Base-by-base conservation (phyloP, 35 echinoderm and acorn worm genomes). In the Acanthaster planci region DNA sequence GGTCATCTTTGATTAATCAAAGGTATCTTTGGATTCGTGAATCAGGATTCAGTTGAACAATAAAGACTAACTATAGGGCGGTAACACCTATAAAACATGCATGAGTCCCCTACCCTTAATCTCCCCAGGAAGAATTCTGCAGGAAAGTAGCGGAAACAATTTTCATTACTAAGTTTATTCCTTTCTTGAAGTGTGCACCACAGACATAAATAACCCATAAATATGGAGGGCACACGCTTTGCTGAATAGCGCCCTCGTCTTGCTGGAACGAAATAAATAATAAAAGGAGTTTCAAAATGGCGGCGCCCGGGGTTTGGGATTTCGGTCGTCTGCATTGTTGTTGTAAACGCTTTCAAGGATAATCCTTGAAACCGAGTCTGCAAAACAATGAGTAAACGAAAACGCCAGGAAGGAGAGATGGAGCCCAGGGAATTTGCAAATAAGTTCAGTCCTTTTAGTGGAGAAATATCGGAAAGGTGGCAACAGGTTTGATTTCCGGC, bases 321-420 rank as follows among this genome's bases (percentile, higher is more conserved):
- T 68, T 32, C 60, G 42, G 42, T 47, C 42, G 42, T 47, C 42
- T 47, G 42, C 42, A 12, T n/a, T n/a, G 8, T 60, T 19, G 57
- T 60, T 5, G 57, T 4, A 22, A 60, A 3, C 19, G 57, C 4
- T 18, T 60, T 5, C 2, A 18, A 60, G 5, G 19, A 60, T 60
- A 29, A 22, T 4, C 57, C 2, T 51, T 47, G 40, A 50, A 51
- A 3, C 14, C 1, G 16, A 51, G 17, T 53, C 7, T 8, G 18
- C 26, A 2, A 51, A 52, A 81, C 39, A 15, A 81, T 81, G 79
- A 81, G 79, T 52, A 81, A 81, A 81, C 39, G 79, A 19, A 81
- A 81, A 81, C 64, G 34, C 64, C 40, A 81, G 27, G 79, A 44
- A 32, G 51, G 39, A 31, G 21, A 2, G 21, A 52, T 52, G 79